Base-by-base conservation (phyloP, 2,113 vertebrate species). In the Gasterosteus aculeatus region DNA sequence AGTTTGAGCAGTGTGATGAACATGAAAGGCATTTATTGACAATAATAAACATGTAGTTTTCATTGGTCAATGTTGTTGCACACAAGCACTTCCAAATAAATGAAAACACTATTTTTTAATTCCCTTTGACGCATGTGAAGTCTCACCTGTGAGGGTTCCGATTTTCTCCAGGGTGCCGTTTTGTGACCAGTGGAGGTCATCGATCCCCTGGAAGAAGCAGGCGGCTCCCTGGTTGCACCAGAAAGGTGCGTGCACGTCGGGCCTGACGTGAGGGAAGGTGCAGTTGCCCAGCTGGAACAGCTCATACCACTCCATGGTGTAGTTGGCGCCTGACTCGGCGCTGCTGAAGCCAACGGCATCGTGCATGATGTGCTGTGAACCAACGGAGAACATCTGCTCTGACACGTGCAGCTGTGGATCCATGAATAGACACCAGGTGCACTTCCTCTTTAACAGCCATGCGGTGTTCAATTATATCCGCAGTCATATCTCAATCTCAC, bases 161-260 rank as follows among this genome's bases (percentile, higher is more conserved):
- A 99, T 78, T 12, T 94, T 94, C 89, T 96, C 94, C 88, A 99
- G 88, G 1, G 96, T 98, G 61, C 98, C 98, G 33, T 99, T 98
- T 90, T 97, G 95, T 46, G 94, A 95, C 98, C 98, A 99, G 91
- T 99, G 97, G 3, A 77, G 19, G 73, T 99, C 97, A 81, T 99
- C 96, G 72, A 99, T 98, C 80, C 96, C 97, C 81, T 96, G 94
- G 82, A 92, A 99, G 90, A 99, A 98, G 91, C 98, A 99, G 53
- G 98, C 97, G n/a, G 98, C 98, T 35, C 98, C 98, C 83, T 99
- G 98, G 89, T 99, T 99, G 89, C 98, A 99, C 98, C 98, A 99
- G 89, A 98, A 98, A 0, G 98, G 98, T 0, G 95, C 94, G 0
- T 69, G 75, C 61, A 90, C 16, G 3, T 93, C 92, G 0, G 95